These are phyloP conservation scores for Chionomys nivalis DNA, from an alignment of 2,113 vertebrate species.

Conservation along the genomic window DNA sequence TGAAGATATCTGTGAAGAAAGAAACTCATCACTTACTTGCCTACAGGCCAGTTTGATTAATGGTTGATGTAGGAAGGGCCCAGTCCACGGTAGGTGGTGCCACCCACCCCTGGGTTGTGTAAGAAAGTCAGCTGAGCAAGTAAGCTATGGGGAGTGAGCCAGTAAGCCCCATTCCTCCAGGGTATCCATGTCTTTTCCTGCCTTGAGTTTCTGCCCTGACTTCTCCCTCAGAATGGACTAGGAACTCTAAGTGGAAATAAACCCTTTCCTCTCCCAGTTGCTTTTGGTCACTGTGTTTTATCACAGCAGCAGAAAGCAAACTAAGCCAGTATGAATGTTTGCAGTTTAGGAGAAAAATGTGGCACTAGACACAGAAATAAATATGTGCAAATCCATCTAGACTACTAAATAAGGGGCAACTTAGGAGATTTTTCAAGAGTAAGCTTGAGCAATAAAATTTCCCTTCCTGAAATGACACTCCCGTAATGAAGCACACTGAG, in stretches of 20 bases:
- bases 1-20: background rate
- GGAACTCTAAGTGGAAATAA: no score
- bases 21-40: background rate
- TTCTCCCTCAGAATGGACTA: background rate
- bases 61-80: background rate
- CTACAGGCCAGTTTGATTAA: background rate
- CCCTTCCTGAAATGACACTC: background rate
- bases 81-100: background rate
- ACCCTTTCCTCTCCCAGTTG: background rate
- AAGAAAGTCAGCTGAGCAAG: background rate
- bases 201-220: background rate
- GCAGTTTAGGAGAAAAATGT: background rate
- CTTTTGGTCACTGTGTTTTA: background rate
- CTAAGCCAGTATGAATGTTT: background rate
- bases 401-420: background rate
- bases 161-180: background rate
- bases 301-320: background rate
- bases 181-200: background rate
- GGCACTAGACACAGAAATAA: constrained; percentile 27
- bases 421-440: constrained; percentile 24
- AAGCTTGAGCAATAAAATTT: constrained; percentile 25
- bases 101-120: background rate
- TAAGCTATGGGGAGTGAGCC: background rate
- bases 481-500: background rate
- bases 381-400: background rate